Conservation (phyloP, 2,113 vertebrate species). For the Centropristis striata region DNA sequence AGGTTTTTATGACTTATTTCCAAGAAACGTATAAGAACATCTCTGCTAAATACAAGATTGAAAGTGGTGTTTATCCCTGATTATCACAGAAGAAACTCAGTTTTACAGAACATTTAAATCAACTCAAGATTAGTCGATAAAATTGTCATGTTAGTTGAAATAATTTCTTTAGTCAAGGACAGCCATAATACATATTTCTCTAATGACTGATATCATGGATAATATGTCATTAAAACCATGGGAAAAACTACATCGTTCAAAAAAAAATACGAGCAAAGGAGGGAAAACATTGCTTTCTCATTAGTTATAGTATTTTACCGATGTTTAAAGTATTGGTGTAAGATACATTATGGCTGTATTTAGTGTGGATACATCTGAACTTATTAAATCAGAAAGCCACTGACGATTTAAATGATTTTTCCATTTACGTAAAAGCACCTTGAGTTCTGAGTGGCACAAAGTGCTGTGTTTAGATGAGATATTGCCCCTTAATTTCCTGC, state of each 20-base stretch:
- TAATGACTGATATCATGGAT: neutral
- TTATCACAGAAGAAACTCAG: no score
- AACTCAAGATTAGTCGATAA: no score
- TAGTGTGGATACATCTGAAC: neutral
- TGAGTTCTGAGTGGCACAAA: neutral
- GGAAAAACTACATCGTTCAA: neutral
- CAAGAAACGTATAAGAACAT: no score
- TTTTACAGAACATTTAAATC: no score
- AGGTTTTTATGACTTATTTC: no score
- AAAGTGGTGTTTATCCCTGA: no score
- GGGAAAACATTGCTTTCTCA: neutral
- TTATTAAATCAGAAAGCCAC: constrained; percentile 6
- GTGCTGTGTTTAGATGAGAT: neutral
- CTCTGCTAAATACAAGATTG: no score
- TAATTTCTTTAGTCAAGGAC: no score
- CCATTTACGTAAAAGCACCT: constrained; percentile 12
- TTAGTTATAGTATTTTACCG: neutral
- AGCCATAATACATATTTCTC: neutral
- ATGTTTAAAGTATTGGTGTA: neutral
- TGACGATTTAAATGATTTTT: constrained; percentile 6
- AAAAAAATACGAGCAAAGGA: neutral
- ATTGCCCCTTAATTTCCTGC: constrained; percentile 12
- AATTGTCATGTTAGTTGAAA: no score
- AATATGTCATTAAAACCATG: neutral
- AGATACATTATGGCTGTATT: neutral